phyloP scores from a whole-genome alignment of 2,113 vertebrate genomes.

The Cephalopholis sonnerati region DNA sequence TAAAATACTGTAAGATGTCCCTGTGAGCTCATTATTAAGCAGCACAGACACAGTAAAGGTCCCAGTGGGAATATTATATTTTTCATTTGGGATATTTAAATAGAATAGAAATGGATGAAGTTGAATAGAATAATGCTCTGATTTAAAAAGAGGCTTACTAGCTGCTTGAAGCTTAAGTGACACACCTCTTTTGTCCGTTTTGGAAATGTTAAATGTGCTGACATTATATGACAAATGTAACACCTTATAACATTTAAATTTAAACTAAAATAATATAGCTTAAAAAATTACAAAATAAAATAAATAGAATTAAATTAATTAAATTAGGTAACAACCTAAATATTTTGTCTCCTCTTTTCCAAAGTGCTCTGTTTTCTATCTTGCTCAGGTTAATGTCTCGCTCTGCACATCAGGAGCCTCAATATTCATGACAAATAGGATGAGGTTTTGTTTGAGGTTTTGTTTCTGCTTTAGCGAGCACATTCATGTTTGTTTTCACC shows the following conservation, averaged over 20 bases:
- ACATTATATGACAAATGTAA: neutral
- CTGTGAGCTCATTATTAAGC: constrained; percentile 39
- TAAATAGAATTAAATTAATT: neutral
- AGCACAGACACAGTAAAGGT: constrained; percentile 38
- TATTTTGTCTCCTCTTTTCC: neutral
- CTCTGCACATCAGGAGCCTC: constrained; percentile 53
- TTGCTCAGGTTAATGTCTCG: constrained; percentile 42
- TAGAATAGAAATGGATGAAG: neutral
- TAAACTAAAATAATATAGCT: neutral
- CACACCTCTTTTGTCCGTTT: neutral
- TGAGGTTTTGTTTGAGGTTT: constrained; percentile 64
- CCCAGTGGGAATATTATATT: constrained; percentile 42
- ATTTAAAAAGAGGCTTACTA: neutral
- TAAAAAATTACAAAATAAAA: neutral
- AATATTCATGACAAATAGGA: constrained; percentile 57
- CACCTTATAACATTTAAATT: neutral
- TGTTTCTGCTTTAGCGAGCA: constrained; percentile 71
- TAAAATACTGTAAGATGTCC: neutral
- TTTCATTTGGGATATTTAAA: constrained; percentile 40
- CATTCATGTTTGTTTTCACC: constrained; percentile 68
- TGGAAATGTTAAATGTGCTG: neutral
- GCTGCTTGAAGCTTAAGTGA: neutral
- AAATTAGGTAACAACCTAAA: neutral
- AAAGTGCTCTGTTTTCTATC: neutral
- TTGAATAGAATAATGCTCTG: neutral